These are phyloP conservation scores for Hyles euphorbiae DNA, from an alignment of 1,140 invertebrate species.

Conservation along the genomic window DNA sequence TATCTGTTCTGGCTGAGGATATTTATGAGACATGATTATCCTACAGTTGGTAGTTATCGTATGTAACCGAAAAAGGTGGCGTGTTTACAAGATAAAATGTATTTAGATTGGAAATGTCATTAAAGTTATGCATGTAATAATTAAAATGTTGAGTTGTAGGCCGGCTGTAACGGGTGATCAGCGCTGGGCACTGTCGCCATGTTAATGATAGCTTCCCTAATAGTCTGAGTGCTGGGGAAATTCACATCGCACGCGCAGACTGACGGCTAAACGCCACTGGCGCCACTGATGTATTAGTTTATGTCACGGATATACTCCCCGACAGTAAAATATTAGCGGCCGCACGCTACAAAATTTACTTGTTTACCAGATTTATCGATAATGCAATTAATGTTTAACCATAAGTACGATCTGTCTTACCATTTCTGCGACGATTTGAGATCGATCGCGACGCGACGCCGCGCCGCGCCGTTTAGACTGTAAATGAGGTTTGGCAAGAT, in stretches of 20 bases:
- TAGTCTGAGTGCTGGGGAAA: slow-evolving; percentile 49
- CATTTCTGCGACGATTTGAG: neutral
- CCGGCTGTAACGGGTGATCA: slow-evolving; percentile 25
- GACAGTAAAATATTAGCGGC: slow-evolving; percentile 37
- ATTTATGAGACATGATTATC: too few species aligned
- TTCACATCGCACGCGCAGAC: slow-evolving; percentile 60
- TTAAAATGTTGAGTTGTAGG: slow-evolving; percentile 20
- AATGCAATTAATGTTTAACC: slow-evolving; percentile 1
- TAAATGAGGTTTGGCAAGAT: too few species aligned
- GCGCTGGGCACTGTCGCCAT: slow-evolving; percentile 57
- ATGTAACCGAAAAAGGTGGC: too few species aligned
- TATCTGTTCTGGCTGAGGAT: too few species aligned
- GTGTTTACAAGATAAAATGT: too few species aligned
- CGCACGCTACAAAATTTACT: slow-evolving; percentile 18
- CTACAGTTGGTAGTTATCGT: too few species aligned
- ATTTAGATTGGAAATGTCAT: too few species aligned
- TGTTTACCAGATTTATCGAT: slow-evolving; percentile 8
- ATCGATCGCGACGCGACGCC: too few species aligned
- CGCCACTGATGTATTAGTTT: slow-evolving; percentile 58
- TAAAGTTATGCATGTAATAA: slow-evolving; percentile 1
- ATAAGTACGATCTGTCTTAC: neutral
- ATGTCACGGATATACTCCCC: slow-evolving; percentile 39
- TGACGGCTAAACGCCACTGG: slow-evolving; percentile 52
- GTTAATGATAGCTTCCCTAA: slow-evolving; percentile 68
- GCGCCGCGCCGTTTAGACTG: too few species aligned